A percentile compares a stretch with the other conserved stretches of the same genome.
Conservation (phyloP, 2,113 vertebrate genomes). For the Megaceryle torquata region DNA sequence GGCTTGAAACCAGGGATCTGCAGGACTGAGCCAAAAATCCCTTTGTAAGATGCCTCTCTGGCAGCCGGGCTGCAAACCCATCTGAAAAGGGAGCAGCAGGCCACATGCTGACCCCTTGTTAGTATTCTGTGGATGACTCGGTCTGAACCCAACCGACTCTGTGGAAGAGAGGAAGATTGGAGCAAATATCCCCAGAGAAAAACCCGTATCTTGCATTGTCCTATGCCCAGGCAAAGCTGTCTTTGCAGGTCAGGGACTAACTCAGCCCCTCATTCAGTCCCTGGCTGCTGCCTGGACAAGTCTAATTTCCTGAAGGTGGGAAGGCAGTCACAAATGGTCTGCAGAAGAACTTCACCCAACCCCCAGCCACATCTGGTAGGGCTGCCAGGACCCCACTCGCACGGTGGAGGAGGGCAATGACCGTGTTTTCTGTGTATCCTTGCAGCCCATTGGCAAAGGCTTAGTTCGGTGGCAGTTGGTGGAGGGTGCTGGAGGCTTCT, state of each 20-base stretch:
- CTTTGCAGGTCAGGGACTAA: not conserved
- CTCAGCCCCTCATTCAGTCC: fast-evolving
- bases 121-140: not conserved
- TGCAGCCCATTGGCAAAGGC: fast-evolving
- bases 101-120: not conserved
- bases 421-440: too few relatives aligned
- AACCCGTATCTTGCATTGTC: not conserved
- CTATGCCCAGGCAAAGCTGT: not conserved
- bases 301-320: not conserved
- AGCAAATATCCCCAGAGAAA: not conserved
- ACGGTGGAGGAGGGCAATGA: fast-evolving
- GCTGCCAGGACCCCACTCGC: not conserved
- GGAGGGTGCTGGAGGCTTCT: not conserved
- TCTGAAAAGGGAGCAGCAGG: not conserved
- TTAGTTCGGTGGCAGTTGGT: not conserved
- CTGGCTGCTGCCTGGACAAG: not conserved
- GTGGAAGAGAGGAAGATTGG: not conserved
- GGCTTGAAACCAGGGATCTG: not conserved
- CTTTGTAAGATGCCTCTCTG: not conserved
- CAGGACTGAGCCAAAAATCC: not conserved
- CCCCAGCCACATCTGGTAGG: not conserved
- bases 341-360: not conserved
- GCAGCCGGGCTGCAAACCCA: not conserved
- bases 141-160: fast-evolving
- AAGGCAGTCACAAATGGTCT: fast-evolving